Evolutionary conservation across 2,113 vertebrate genomes (phyloP).

Genomic region (Odocoileus virginianus): DNA sequence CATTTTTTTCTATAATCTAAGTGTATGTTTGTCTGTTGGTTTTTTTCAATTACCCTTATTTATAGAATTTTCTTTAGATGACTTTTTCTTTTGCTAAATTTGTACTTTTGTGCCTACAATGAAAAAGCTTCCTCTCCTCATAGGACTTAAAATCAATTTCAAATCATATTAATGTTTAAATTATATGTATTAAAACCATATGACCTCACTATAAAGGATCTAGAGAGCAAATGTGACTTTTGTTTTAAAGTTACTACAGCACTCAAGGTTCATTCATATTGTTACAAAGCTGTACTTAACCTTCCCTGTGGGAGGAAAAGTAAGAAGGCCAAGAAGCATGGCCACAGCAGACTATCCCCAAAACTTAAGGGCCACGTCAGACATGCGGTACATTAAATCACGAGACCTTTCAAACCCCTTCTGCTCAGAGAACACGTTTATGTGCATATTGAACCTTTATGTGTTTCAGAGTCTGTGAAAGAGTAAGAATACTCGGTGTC

Average conservation of each 20-base stretch:
- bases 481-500: not conserved
- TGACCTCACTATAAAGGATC: not conserved
- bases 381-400: not conserved
- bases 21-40: not conserved
- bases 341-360: not conserved
- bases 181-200: not conserved
- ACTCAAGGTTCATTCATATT: not conserved
- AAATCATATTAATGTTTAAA: not conserved
- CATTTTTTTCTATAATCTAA: not conserved
- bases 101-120: not conserved
- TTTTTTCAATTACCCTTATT: not conserved
- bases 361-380: not conserved
- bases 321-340: not conserved
- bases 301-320: not conserved
- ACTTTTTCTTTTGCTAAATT: not conserved
- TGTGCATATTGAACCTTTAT: not conserved
- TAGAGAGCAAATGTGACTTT: not conserved
- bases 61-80: not conserved
- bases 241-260: not conserved
- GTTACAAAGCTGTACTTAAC: not conserved
- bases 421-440: not conserved
- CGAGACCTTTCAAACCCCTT: not conserved
- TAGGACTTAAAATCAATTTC: constrained; percentile 10
- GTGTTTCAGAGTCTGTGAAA: not conserved
- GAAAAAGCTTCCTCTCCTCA: not conserved